Evolutionary conservation across 2,888 invertebrate species (phyloP).

Genomic region (Pollenia griseotomentosa): DNA sequence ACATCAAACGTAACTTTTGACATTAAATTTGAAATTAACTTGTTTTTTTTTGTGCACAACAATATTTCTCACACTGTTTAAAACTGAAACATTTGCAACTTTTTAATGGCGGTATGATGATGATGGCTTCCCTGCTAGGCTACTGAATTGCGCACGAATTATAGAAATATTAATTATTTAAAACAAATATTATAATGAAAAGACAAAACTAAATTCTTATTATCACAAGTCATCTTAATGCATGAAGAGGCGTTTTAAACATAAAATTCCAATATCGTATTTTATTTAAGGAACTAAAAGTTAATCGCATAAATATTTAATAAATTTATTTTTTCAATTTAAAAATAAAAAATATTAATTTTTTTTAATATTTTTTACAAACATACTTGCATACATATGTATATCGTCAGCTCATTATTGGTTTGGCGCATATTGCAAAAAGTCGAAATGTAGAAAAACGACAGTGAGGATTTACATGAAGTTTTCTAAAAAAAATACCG

Average conservation of each 20-base stretch:
- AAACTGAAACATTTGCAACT: slow-evolving; percentile 3
- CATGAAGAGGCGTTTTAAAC: slow-evolving; percentile 69
- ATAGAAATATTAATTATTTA: slow-evolving; percentile 78
- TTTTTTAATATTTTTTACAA: no score
- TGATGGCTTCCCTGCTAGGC: slow-evolving; percentile 14
- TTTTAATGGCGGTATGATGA: slow-evolving; percentile 34
- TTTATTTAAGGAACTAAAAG: slow-evolving; percentile 68
- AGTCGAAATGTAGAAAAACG: no score
- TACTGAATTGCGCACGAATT: slow-evolving; percentile 76
- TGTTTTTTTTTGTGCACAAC: not conserved
- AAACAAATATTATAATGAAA: slow-evolving; percentile 28
- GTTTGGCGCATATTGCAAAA: no score
- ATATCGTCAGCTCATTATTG: no score
- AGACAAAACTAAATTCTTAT: slow-evolving; percentile 48
- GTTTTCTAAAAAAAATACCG: no score
- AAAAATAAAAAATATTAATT: no score
- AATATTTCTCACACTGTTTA: slow-evolving; percentile 8
- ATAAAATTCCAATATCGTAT: slow-evolving; percentile 26
- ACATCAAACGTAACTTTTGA: no score
- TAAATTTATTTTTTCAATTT: slow-evolving; percentile 13
- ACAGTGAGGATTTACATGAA: no score
- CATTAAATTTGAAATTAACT: no score
- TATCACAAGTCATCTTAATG: slow-evolving; percentile 63
- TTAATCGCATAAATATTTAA: slow-evolving; percentile 61
- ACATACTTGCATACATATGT: no score